Conservation (phyloP, 2,113 vertebrate species). For the Amblyornis subalaris region DNA sequence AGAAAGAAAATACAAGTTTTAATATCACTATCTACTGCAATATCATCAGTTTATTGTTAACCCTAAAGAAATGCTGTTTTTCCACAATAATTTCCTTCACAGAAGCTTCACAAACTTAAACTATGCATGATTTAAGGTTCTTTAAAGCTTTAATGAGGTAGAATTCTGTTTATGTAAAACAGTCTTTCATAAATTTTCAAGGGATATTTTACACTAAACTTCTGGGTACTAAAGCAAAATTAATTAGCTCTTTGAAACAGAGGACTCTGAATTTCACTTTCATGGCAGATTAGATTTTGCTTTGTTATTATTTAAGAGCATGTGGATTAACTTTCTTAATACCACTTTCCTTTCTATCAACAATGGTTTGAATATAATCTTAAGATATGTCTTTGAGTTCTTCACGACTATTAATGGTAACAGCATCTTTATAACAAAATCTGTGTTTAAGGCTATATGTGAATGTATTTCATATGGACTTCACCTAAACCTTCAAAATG, state of each 20-base stretch:
- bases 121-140: not conserved
- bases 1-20: not conserved
- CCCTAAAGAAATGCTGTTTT: not conserved
- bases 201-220: not conserved
- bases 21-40: not conserved
- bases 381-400: not conserved
- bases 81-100: not conserved
- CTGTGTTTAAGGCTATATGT: not conserved
- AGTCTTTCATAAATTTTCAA: not conserved
- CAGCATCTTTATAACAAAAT: not conserved
- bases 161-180: not conserved
- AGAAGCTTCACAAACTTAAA: not conserved
- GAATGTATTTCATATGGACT: not conserved
- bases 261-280: not conserved
- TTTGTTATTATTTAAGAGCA: not conserved
- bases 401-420: not conserved
- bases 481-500: not conserved
- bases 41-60: not conserved
- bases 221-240: not conserved
- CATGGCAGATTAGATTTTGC: conserved; percentile 14
- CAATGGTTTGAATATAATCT: not conserved
- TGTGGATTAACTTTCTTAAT: conserved; percentile 17
- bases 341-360: not conserved
- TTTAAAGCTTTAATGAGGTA: not conserved
- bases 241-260: conserved; percentile 31